Conservation (phyloP, 2,797 vertebrate species). For the Eospalax fontanierii region DNA sequence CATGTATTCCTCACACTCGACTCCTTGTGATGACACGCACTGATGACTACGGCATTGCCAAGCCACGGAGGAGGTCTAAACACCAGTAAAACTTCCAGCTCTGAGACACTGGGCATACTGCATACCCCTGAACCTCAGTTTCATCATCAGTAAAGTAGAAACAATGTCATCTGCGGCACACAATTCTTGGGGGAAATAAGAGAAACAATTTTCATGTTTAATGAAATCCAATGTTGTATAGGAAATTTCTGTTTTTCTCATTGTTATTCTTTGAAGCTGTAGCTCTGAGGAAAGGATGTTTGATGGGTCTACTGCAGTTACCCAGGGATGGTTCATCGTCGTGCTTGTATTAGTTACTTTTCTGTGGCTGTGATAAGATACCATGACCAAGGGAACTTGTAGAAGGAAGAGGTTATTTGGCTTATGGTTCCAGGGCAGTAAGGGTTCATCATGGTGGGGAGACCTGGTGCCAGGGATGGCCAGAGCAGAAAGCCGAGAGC, state of each 20-base stretch:
- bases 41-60: neutral
- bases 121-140: neutral
- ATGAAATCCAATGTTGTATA: constrained; percentile 34
- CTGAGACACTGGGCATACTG: neutral
- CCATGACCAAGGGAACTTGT: too few relatives aligned
- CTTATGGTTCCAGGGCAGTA: too few relatives aligned
- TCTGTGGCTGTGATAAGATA: too few relatives aligned
- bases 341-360: neutral
- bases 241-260: constrained; percentile 23
- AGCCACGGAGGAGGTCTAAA: neutral
- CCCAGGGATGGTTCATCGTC: neutral
- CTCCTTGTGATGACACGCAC: neutral
- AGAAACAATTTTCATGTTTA: constrained; percentile 47
- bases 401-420: too few relatives aligned
- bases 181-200: constrained; percentile 60
- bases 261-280: neutral
- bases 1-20: constrained; percentile 25
- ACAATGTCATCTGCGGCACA: neutral
- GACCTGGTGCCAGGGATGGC: too few relatives aligned
- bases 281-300: neutral
- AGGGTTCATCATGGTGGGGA: too few relatives aligned
- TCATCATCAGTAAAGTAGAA: constrained; percentile 3
- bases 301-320: neutral
- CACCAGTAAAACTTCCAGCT: constrained; percentile 4
- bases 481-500: too few relatives aligned